Percentiles rank a stretch among this genome's conserved stretches.
Evolutionary conservation across 1,140 invertebrate species (phyloP).

Genomic region (Nasonia vitripennis): DNA sequence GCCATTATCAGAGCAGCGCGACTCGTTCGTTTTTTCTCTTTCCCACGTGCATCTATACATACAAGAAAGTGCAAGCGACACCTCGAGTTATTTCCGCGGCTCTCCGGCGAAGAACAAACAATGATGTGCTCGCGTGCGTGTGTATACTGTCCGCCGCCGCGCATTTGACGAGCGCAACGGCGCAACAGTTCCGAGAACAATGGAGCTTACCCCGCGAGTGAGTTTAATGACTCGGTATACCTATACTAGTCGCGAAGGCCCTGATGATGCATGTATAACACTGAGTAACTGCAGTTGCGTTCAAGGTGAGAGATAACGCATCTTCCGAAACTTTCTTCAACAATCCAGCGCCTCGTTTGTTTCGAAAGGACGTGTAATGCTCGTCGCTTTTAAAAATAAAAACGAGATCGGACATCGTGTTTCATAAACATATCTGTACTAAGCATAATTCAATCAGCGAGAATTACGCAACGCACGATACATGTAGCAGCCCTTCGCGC

Average conservation of each 20-base stretch:
- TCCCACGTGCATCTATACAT: not conserved
- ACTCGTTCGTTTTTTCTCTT: not conserved
- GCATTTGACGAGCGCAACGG: not conserved
- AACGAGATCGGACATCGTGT: not conserved
- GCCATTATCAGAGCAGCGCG: not conserved
- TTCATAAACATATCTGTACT: not conserved
- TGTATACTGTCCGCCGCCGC: not conserved
- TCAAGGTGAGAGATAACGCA: slow-evolving; percentile 22
- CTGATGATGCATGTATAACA: not conserved
- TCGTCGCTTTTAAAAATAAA: not conserved
- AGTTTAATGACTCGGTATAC: not conserved
- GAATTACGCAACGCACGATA: not conserved
- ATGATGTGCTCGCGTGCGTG: not conserved
- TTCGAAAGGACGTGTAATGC: not conserved
- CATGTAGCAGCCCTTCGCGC: not conserved
- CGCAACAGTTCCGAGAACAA: slow-evolving; percentile 1
- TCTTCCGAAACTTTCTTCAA: slow-evolving; percentile 46
- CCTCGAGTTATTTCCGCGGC: not conserved
- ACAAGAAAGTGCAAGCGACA: not conserved
- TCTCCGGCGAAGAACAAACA: slow-evolving; percentile 14
- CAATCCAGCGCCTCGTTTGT: not conserved
- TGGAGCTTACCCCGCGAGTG: not conserved
- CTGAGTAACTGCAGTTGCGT: not conserved
- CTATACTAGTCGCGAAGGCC: not conserved
- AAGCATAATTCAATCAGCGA: slow-evolving; percentile 2